Conservation (phyloP, 2,113 vertebrate species). For the Oncorhynchus kisutch region DNA sequence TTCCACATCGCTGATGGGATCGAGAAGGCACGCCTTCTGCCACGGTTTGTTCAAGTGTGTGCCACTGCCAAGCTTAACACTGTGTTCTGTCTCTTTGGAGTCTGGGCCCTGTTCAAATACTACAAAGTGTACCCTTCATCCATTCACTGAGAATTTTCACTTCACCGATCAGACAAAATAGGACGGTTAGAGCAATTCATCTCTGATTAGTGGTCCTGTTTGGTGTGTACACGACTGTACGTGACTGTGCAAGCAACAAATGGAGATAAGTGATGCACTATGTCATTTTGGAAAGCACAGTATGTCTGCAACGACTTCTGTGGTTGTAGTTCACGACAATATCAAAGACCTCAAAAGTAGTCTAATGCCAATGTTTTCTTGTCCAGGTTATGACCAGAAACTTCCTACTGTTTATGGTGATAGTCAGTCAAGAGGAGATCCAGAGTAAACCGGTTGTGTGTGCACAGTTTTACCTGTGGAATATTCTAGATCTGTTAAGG, state of each 20-base stretch:
- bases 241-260: too few species aligned
- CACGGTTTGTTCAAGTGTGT: slow-evolving; percentile 84
- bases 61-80: background rate
- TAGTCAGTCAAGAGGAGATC: slow-evolving; percentile 86
- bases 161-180: background rate
- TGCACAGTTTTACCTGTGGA: slow-evolving; percentile 89
- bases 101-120: background rate
- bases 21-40: slow-evolving; percentile 79
- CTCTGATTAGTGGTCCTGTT: background rate
- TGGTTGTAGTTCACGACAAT: too few species aligned
- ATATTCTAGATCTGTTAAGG: slow-evolving; percentile 85
- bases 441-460: slow-evolving; percentile 87
- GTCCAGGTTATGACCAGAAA: slow-evolving; percentile 87
- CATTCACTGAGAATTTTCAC: background rate
- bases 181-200: background rate
- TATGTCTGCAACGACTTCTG: too few species aligned
- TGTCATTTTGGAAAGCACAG: too few species aligned
- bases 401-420: slow-evolving; percentile 82
- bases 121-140: background rate
- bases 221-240: too few species aligned
- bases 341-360: too few species aligned
- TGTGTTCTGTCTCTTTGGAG: background rate
- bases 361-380: slow-evolving; percentile 28
- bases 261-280: too few species aligned
- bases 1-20: slow-evolving; percentile 85